Evolutionary conservation across 1,140 invertebrate species (phyloP).

Genomic region (Drosophila pallidifrons): DNA sequence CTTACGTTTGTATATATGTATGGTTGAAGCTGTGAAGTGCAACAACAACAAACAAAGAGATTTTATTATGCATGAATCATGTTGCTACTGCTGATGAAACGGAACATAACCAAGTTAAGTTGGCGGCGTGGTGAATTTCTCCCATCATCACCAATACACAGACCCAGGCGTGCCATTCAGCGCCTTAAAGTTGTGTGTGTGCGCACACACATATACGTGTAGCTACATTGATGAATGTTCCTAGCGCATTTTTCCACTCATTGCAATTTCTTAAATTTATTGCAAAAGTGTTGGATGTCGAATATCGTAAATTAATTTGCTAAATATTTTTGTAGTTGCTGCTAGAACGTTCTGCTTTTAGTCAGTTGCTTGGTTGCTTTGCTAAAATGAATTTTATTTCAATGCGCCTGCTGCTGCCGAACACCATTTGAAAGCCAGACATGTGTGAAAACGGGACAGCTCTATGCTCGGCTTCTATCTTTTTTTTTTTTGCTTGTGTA

Average conservation of each 20-base stretch:
- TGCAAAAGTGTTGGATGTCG: not conserved
- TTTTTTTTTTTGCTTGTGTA: conserved; percentile 26
- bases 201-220: not conserved
- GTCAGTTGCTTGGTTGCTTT: not conserved
- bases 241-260: not conserved
- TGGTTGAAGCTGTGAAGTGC: conserved; percentile 35
- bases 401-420: not conserved
- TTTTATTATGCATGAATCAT: conserved; percentile 71
- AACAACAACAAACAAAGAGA: conserved; percentile 73
- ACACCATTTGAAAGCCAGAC: conserved; percentile 48
- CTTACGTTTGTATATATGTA: conserved; percentile 40
- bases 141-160: conserved; percentile 30
- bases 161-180: conserved; percentile 19
- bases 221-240: not conserved
- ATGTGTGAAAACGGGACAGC: conserved; percentile 56
- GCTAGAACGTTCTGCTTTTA: conserved; percentile 1
- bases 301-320: not conserved
- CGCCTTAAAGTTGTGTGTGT: not conserved
- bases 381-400: conserved; percentile 26
- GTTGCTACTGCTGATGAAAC: conserved; percentile 46
- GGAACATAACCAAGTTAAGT: conserved; percentile 57
- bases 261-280: not conserved
- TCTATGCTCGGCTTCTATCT: conserved; percentile 29
- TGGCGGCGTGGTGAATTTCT: conserved; percentile 69
- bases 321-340: not conserved